phyloP scores from a whole-genome alignment of 2,797 vertebrate species.

The Arvicola amphibius region DNA sequence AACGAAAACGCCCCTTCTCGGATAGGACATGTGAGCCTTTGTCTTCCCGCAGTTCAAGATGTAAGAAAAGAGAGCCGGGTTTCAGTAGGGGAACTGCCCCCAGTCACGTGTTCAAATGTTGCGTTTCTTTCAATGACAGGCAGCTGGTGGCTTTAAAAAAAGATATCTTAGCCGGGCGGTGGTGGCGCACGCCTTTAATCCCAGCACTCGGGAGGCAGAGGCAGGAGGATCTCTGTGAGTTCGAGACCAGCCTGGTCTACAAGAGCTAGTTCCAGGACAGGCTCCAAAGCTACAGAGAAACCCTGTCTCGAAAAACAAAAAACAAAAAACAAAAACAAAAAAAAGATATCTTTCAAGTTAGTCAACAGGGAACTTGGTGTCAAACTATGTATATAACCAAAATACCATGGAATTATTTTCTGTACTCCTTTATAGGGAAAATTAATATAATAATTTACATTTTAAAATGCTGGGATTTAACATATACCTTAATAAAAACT shows the following conservation, averaged over 20 bases:
- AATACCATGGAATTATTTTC: conserved; percentile 36
- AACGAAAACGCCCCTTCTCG: conserved; percentile 67
- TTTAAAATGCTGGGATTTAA: conserved; percentile 66
- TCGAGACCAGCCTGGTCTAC: too few relatives aligned
- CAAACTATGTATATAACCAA: conserved; percentile 54
- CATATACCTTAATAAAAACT: conserved; percentile 61
- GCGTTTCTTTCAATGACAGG: not conserved
- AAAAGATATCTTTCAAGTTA: conserved; percentile 60
- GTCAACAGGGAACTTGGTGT: conserved; percentile 61
- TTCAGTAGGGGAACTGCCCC: conserved; percentile 45
- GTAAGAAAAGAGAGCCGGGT: conserved; percentile 54
- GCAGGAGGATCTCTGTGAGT: too few relatives aligned
- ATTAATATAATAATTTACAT: conserved; percentile 62
- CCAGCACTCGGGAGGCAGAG: too few relatives aligned
- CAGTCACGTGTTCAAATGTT: conserved; percentile 31
- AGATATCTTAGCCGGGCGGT: conserved; percentile 62
- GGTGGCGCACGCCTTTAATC: too few relatives aligned
- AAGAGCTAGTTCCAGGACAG: too few relatives aligned
- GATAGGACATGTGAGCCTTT: conserved; percentile 54
- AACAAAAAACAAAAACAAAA: conserved; percentile 67
- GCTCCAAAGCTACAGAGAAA: too few relatives aligned
- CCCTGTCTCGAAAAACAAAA: too few relatives aligned
- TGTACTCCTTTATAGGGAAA: conserved; percentile 48
- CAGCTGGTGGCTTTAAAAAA: conserved; percentile 1
- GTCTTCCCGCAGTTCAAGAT: conserved; percentile 59